Conservation (phyloP, 2,888 invertebrate genomes). For the Psylliodes chrysocephalus region DNA sequence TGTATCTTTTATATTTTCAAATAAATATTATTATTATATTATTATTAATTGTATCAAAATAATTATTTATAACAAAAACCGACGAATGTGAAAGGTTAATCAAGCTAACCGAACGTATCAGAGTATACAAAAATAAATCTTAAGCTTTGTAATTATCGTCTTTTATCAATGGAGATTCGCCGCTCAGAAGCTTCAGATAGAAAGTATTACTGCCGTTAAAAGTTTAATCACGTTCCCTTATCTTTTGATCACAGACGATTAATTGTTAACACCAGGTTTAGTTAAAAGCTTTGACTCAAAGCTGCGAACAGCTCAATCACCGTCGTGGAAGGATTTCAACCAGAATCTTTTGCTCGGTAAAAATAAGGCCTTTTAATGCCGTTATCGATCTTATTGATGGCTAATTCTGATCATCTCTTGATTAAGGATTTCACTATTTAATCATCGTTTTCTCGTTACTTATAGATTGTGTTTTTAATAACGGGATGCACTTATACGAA, state of each 20-base stretch:
- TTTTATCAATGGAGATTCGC: constrained; percentile 29
- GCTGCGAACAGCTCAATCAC: constrained; percentile 40
- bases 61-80: too few species aligned
- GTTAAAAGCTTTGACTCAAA: constrained; percentile 30
- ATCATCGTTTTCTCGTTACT: too few species aligned
- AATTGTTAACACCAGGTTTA: constrained; percentile 26
- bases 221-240: constrained; percentile 47
- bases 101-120: too few species aligned
- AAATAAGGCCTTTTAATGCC: constrained; percentile 50
- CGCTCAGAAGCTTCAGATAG: constrained; percentile 36
- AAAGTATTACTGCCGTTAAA: constrained; percentile 45
- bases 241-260: constrained; percentile 48
- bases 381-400: constrained; percentile 52
- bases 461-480: too few species aligned
- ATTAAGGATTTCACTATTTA: constrained; percentile 39
- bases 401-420: constrained; percentile 45
- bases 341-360: constrained; percentile 37
- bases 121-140: constrained; percentile 5
- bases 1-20: too few species aligned
- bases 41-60: too few species aligned
- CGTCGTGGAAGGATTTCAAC: constrained; percentile 43
- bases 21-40: too few species aligned
- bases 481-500: too few species aligned
- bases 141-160: constrained; percentile 22
- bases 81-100: background rate